Percentiles rank a stretch among this genome's conserved stretches.
Conservation (phyloP, 2,113 vertebrate genomes). For the Podocnemis expansa region DNA sequence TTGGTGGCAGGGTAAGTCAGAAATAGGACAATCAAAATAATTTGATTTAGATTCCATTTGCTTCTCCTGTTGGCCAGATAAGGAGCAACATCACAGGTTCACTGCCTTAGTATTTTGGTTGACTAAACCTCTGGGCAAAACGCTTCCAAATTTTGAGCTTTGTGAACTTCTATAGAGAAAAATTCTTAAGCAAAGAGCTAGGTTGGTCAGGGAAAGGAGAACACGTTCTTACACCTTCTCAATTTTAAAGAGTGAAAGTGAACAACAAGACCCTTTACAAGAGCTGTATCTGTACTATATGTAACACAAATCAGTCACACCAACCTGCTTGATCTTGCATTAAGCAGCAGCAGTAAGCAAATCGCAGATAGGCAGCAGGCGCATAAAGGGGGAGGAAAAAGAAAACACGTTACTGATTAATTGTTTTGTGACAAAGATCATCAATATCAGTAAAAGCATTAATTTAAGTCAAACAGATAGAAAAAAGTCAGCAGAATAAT, state of each 20-base stretch:
- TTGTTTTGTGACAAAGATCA: conserved; percentile 60
- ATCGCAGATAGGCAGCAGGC: conserved; percentile 82
- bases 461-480: conserved; percentile 24
- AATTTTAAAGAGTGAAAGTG: conserved; percentile 22
- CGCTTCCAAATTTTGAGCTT: neutral
- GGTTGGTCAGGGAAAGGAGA: neutral
- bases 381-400: conserved; percentile 73
- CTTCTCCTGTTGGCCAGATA: neutral
- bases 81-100: neutral
- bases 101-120: neutral
- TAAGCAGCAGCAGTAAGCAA: conserved; percentile 85
- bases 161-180: too few species aligned
- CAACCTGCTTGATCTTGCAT: conserved; percentile 94
- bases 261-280: conserved; percentile 26
- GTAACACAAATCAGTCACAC: conserved; percentile 81
- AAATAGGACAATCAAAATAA: neutral
- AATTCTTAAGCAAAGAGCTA: neutral
- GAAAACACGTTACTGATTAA: conserved; percentile 77
- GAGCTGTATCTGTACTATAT: conserved; percentile 44
- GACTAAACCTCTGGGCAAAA: neutral
- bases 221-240: neutral
- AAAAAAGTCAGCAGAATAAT: conserved; percentile 43
- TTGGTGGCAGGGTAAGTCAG: neutral
- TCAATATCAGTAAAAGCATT: conserved; percentile 63
- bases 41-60: neutral